Evolutionary conservation across 35 echinoderm and acorn worm genomes (phyloP).

Genomic region (Strongylocentrotus purpuratus): DNA sequence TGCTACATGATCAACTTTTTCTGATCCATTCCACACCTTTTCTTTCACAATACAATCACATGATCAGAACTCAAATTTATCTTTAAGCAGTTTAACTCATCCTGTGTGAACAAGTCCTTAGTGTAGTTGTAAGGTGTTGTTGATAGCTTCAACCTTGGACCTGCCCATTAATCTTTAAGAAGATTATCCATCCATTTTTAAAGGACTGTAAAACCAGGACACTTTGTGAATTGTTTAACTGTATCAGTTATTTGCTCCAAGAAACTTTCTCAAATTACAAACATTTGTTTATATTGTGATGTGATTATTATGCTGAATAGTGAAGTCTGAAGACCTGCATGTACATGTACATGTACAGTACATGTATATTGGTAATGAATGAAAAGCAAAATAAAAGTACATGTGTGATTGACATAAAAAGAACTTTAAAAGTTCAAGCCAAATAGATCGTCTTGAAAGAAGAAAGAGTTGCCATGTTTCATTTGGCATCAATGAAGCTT

Average conservation of each 20-base stretch:
- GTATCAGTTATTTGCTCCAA: neutral
- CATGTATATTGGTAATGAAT: too few relatives aligned
- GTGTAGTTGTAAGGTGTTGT: neutral
- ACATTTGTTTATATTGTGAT: too few relatives aligned
- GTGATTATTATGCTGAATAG: too few relatives aligned
- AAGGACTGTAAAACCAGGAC: neutral
- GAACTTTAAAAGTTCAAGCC: neutral
- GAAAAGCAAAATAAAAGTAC: neutral
- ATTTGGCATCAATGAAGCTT: conserved; percentile 26
- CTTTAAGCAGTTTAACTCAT: too few relatives aligned
- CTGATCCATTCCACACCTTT: too few relatives aligned
- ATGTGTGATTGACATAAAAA: neutral
- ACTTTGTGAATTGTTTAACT: neutral
- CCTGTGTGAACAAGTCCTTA: neutral
- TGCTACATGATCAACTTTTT: too few relatives aligned
- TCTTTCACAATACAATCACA: too few relatives aligned
- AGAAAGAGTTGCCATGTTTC: conserved; percentile 20
- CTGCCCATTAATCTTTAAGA: neutral
- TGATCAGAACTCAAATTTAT: too few relatives aligned
- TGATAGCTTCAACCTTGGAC: neutral
- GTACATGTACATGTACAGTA: neutral
- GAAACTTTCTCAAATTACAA: neutral
- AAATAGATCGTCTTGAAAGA: neutral
- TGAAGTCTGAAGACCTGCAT: neutral
- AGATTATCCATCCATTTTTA: neutral